Evolutionary conservation across 2,888 invertebrate genomes (phyloP).

Genomic region (Nebria salina): DNA sequence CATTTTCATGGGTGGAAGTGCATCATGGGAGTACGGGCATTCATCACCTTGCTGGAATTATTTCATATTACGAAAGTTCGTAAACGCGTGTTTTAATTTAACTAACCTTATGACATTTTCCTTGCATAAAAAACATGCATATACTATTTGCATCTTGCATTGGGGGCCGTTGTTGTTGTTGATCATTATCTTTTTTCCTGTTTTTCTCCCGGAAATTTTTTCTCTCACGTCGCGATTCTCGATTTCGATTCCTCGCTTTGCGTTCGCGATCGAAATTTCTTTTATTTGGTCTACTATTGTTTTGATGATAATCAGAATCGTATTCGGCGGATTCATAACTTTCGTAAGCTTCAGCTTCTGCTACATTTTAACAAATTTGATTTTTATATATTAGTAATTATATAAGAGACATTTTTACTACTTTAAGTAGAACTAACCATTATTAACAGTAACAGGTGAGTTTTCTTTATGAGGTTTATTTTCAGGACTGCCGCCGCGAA

Average conservation of each 20-base stretch:
- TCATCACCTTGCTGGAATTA: conserved; percentile 72
- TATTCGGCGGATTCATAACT: conserved; percentile 70
- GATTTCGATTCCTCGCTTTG: conserved; percentile 62
- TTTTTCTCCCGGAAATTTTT: conserved; percentile 61
- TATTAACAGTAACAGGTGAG: conserved; percentile 49
- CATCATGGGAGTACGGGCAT: conserved; percentile 88
- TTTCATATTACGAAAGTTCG: neutral
- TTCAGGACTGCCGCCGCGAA: conserved; percentile 79
- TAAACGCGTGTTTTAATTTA: neutral
- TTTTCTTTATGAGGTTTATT: conserved; percentile 50
- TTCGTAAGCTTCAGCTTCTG: conserved; percentile 57
- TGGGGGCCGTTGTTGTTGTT: conserved; percentile 62
- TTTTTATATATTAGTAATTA: no score
- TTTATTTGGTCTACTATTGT: conserved; percentile 47
- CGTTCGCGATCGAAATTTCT: conserved; percentile 61
- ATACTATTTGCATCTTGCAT: conserved; percentile 76
- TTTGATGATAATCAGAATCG: conserved; percentile 53
- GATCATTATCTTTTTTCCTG: conserved; percentile 59
- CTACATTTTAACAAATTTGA: neutral
- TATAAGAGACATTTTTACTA: conserved; percentile 50
- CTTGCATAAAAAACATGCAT: conserved; percentile 88
- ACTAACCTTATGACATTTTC: conserved; percentile 79
- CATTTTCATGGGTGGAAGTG: conserved; percentile 83
- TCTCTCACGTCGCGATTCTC: conserved; percentile 59
- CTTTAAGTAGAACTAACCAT: conserved; percentile 22